Evolutionary conservation across 2,113 vertebrate genomes (phyloP).

Genomic region (Microtus pennsylvanicus): DNA sequence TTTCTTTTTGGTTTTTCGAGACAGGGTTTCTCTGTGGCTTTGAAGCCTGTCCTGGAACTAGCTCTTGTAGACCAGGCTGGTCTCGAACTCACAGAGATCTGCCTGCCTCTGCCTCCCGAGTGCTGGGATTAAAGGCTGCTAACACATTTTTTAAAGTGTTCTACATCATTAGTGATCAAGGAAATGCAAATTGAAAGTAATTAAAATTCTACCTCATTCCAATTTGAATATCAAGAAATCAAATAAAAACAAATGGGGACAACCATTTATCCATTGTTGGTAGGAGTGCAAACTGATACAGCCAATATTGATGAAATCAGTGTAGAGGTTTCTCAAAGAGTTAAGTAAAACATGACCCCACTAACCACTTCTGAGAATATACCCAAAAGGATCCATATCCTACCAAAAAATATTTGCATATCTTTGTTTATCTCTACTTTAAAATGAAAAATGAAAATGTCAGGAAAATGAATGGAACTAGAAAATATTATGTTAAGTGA

Average conservation of each 20-base stretch:
- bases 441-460: neutral
- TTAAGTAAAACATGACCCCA: neutral
- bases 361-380: neutral
- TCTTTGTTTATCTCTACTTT: neutral
- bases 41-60: too few relatives aligned
- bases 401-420: neutral
- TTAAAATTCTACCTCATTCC: neutral
- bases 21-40: too few relatives aligned
- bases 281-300: neutral
- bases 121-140: too few relatives aligned
- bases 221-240: neutral
- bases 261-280: neutral
- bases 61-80: too few relatives aligned
- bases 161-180: neutral
- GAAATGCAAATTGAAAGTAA: neutral
- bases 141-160: neutral
- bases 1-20: too few relatives aligned
- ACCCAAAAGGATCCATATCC: neutral
- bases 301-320: neutral
- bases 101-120: too few relatives aligned
- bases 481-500: neutral
- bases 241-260: neutral
- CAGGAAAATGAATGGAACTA: neutral
- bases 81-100: too few relatives aligned
- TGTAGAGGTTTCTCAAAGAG: neutral